phyloP scores from a whole-genome alignment of 2,888 invertebrate species.

The Drosophila setosimentum region DNA sequence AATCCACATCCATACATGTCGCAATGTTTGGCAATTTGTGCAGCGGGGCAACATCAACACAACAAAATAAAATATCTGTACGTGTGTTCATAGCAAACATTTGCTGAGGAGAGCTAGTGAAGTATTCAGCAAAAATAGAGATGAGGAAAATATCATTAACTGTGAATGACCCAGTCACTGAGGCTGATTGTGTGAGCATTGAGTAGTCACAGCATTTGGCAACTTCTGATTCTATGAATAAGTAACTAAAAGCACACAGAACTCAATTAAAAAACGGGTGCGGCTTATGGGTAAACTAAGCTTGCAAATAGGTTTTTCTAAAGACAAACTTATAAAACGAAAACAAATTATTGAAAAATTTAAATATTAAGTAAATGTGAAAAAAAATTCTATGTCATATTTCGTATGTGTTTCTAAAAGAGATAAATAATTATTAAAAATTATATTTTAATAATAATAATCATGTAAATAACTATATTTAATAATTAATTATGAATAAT shows the following conservation, averaged over 20 bases:
- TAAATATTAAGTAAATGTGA: too few relatives aligned
- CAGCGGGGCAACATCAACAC: slow-evolving; percentile 57
- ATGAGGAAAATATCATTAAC: slow-evolving; percentile 30
- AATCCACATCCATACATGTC: slow-evolving; percentile 62
- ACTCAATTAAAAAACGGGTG: background rate
- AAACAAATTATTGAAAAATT: background rate
- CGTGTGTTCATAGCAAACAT: slow-evolving; percentile 51
- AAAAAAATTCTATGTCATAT: too few relatives aligned
- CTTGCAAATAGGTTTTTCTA: too few relatives aligned
- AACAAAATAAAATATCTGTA: slow-evolving; percentile 55
- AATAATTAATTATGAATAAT: background rate
- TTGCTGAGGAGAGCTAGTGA: slow-evolving; percentile 13
- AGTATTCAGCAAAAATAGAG: slow-evolving; percentile 10
- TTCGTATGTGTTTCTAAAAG: background rate
- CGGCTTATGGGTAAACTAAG: too few relatives aligned
- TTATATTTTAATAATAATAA: background rate
- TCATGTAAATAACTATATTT: background rate
- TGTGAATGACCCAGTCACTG: slow-evolving; percentile 36
- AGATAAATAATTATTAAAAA: background rate
- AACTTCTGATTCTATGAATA: background rate
- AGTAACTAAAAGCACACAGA: background rate
- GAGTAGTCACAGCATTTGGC: background rate
- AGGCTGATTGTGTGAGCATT: background rate
- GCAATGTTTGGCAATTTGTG: slow-evolving; percentile 77
- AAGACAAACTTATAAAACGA: background rate